Base-by-base conservation (phyloP, 2,888 invertebrate species). In the Temnothorax rugatulus region DNA sequence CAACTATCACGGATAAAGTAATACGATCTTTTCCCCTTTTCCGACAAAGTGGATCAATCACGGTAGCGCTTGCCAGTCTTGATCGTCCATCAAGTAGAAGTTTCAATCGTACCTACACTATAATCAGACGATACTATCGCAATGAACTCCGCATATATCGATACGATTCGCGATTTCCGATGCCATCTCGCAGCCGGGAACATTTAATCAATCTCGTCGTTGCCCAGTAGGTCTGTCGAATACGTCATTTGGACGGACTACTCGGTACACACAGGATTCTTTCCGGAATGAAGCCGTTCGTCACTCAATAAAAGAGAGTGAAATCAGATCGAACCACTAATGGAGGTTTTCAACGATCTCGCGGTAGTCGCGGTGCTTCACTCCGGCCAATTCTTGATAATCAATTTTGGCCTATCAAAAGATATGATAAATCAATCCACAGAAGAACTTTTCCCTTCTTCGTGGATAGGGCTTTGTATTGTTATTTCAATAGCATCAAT, bases 261-360 rank as follows among this genome's bases (percentile, higher is more conserved):
- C 21, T 61, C 25, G 13, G 25, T 82, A 73, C 13, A 73, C 13
- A 66, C 38, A 59, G 18, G 21, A 68, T 68, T 44, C 41, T 77
- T 29, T 66, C 29, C 8, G 8, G 41, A 59, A 59, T 25, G 64
- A 66, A 66, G 47, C 8, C 69, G 29, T 52, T 76, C 63, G 66
- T 81, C 61, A 57, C 21, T 52, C 79, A 66, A 85, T 87, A 84
- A 89, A 85, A 83, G 75, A 54, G 71, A 68, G 69, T 75, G 29
- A 88, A 88, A 86, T 86, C 82, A 69, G 77, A 54, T 76, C 47
- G 69, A 63, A 83, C 75, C 84, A 75, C 82, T 89, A 89, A 89
- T 88, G 85, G 84, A 57, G 84, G 81, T 82, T 89, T 84, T 75
- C 73, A 83, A 84, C 59, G 63, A 68, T 68, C 4, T 59, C 52